Evolutionary conservation across 2,888 invertebrate species (phyloP).

Genomic region (Octodonta nipae): DNA sequence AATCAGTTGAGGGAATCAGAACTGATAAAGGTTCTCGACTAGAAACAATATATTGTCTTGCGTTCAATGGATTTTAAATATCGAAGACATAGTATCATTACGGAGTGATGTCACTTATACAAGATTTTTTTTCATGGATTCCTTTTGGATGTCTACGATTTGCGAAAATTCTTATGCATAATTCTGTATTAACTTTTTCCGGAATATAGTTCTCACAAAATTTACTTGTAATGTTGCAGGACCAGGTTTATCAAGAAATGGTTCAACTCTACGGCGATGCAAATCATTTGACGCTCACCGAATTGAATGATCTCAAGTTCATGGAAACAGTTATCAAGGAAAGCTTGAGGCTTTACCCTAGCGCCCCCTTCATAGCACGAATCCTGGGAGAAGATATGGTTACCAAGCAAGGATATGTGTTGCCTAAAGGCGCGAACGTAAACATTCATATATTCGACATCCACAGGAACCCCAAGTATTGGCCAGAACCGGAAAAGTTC

Average conservation of each 20-base stretch:
- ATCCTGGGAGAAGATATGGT: conserved; percentile 20
- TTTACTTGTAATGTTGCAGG: too few relatives aligned
- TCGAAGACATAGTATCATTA: too few relatives aligned
- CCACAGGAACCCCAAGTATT: conserved; percentile 50
- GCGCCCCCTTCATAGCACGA: conserved; percentile 30
- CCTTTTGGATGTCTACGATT: too few relatives aligned
- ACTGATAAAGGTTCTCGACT: too few relatives aligned
- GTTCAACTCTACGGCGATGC: conserved; percentile 18
- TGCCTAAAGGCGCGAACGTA: conserved; percentile 41
- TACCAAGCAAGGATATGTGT: conserved; percentile 18
- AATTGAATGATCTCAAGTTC: conserved; percentile 29
- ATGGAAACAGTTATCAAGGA: conserved; percentile 33
- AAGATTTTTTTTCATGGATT: too few relatives aligned
- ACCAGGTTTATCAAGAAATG: conserved; percentile 19
- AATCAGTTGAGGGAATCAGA: too few relatives aligned
- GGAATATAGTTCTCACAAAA: too few relatives aligned
- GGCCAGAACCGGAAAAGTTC: conserved; percentile 50
- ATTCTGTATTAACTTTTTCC: too few relatives aligned
- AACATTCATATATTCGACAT: conserved; percentile 48
- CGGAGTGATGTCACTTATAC: too few relatives aligned
- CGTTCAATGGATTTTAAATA: too few relatives aligned
- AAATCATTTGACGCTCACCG: conserved; percentile 21
- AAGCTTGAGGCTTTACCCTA: conserved; percentile 30
- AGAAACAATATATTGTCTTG: too few relatives aligned
- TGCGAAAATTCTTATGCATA: too few relatives aligned